Evolutionary conservation across 2,888 invertebrate genomes (phyloP).

Genomic region (Nemotelus nigrinus): DNA sequence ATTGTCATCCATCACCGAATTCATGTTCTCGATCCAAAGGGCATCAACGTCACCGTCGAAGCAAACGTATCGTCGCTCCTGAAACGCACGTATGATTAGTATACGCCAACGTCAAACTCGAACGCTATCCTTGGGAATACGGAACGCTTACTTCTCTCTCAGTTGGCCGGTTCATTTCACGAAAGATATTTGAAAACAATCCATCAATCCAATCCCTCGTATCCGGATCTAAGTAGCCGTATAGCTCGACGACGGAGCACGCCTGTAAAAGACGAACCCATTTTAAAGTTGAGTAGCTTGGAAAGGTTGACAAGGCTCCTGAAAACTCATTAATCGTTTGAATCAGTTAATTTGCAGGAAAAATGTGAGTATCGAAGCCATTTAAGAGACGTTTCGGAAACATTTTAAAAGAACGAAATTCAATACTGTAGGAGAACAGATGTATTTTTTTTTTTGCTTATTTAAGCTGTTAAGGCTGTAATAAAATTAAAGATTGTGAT

Average conservation of each 20-base stretch:
- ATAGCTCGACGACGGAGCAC: slow-evolving; percentile 87
- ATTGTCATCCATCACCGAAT: slow-evolving; percentile 97
- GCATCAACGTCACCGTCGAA: slow-evolving; percentile 96
- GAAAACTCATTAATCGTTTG: too few species aligned
- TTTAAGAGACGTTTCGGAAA: too few species aligned
- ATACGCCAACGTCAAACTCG: not conserved
- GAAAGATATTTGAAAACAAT: slow-evolving; percentile 87
- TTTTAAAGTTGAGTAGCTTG: too few species aligned
- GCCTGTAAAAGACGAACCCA: slow-evolving; percentile 67
- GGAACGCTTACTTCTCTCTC: slow-evolving; percentile 61
- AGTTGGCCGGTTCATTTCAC: slow-evolving; percentile 85
- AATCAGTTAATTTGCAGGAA: too few species aligned
- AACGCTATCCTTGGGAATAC: not conserved
- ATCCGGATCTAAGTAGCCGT: slow-evolving; percentile 85
- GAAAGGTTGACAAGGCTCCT: too few species aligned
- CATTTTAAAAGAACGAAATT: too few species aligned
- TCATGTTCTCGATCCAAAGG: slow-evolving; percentile 97
- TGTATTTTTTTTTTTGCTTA: too few species aligned
- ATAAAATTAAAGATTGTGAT: too few species aligned
- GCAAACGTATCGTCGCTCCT: slow-evolving; percentile 83
- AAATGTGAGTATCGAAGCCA: too few species aligned
- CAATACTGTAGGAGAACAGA: too few species aligned
- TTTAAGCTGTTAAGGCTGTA: too few species aligned
- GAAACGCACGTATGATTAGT: slow-evolving; percentile 49
- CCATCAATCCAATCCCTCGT: slow-evolving; percentile 95